phyloP scores from a whole-genome alignment of 2,888 invertebrate species.

The Leptura quadrifasciata region DNA sequence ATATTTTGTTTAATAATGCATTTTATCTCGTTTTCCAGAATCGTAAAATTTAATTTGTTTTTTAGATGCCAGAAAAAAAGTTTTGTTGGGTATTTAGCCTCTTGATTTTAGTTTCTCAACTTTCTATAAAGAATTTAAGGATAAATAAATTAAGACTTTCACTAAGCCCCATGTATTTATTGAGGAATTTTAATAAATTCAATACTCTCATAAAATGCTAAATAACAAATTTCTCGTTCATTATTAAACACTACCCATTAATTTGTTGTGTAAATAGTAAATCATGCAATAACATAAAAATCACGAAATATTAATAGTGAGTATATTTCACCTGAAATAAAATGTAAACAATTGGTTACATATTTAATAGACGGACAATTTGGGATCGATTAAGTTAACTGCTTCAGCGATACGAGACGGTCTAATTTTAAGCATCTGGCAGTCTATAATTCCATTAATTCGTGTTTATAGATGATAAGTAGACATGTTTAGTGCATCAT shows the following conservation, averaged over 20 bases:
- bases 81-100: too few species aligned
- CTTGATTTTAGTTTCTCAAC: too few species aligned
- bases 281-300: background rate
- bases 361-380: constrained; percentile 51
- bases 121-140: too few species aligned
- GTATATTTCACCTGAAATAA: constrained; percentile 25
- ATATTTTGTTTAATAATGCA: too few species aligned
- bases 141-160: too few species aligned
- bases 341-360: constrained; percentile 33
- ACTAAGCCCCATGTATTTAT: too few species aligned
- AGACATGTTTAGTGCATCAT: constrained; percentile 66
- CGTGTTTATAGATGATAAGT: constrained; percentile 66
- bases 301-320: background rate
- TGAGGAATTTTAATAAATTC: too few species aligned
- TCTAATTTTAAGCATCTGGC: constrained; percentile 62
- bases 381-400: constrained; percentile 55
- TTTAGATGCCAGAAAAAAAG: too few species aligned
- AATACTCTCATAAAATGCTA: too few species aligned
- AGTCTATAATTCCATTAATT: constrained; percentile 60
- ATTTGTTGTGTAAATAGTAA: constrained; percentile 7
- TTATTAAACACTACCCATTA: background rate
- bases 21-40: too few species aligned
- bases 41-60: too few species aligned
- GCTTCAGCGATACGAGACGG: constrained; percentile 47
- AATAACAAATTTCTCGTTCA: background rate